Percentiles rank a stretch among this genome's conserved stretches.
phyloP scores from a whole-genome alignment of 2,113 vertebrate genomes.

The Haemorhous mexicanus region DNA sequence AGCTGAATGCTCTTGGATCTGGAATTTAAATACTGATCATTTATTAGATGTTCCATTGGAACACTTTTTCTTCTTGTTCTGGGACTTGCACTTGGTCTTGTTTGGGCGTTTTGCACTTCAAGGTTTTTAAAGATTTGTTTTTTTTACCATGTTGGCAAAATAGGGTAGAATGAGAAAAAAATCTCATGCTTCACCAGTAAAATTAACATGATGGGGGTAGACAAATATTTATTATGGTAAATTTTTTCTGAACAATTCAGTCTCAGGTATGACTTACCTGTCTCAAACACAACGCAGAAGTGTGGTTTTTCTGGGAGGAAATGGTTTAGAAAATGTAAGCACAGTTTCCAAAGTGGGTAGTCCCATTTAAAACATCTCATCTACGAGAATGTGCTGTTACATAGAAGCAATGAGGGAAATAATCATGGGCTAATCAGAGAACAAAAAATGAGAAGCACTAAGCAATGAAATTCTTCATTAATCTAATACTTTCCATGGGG shows the following conservation, averaged over 20 bases:
- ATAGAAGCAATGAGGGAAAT: background rate
- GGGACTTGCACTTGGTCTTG: background rate
- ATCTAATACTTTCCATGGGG: background rate
- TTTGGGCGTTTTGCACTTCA: background rate
- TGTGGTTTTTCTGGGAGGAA: background rate
- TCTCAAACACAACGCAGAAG: background rate
- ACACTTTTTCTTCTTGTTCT: background rate
- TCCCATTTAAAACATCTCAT: background rate
- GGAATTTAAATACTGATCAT: background rate
- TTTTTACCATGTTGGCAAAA: background rate
- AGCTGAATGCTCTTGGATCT: background rate
- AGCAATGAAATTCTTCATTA: background rate
- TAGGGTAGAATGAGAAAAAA: background rate
- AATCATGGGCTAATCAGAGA: background rate
- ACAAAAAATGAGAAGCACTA: background rate
- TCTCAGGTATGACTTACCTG: background rate
- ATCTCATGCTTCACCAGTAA: background rate
- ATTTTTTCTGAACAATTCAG: background rate
- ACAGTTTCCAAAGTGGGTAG: background rate
- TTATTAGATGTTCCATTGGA: background rate
- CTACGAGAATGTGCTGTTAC: background rate
- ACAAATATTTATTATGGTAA: background rate
- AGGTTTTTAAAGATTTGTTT: background rate
- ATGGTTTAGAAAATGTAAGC: background rate
- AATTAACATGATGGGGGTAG: background rate